phyloP scores from a whole-genome alignment of 1,140 invertebrate genomes.

The Steinernema feltiae region DNA sequence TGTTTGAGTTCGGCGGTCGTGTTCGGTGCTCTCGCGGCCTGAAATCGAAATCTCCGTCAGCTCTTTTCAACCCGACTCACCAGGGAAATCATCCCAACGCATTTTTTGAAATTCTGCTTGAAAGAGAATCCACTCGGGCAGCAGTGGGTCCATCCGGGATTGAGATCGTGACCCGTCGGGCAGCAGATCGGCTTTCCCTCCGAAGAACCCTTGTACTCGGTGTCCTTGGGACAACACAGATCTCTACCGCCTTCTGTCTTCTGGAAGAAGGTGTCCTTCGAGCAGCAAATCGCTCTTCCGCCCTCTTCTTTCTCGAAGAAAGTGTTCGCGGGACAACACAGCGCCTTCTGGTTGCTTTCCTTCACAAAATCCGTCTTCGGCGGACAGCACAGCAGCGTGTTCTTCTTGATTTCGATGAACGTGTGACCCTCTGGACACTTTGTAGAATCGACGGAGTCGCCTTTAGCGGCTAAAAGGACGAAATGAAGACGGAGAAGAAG shows the following conservation, averaged over 20 bases:
- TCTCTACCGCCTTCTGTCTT: not conserved
- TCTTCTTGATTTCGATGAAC: constrained; percentile 1
- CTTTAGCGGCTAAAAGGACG: not conserved
- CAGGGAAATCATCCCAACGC: not conserved
- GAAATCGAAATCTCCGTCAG: not conserved
- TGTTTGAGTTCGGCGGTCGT: not conserved
- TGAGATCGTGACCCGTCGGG: not conserved
- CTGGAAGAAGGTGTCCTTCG: not conserved
- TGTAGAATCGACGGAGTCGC: not conserved
- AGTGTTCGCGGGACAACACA: not conserved
- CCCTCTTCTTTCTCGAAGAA: not conserved
- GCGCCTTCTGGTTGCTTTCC: not conserved
- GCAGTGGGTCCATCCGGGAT: not conserved
- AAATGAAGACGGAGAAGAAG: not conserved
- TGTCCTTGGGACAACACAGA: not conserved
- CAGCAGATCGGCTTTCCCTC: not conserved
- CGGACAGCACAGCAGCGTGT: not conserved
- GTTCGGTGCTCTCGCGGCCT: not conserved
- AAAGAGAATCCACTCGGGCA: not conserved
- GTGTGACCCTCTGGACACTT: not conserved
- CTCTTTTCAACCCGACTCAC: not conserved
- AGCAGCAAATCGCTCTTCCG: not conserved
- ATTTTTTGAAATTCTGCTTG: constrained; percentile 3
- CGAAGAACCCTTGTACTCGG: not conserved
- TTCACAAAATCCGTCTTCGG: not conserved